Evolutionary conservation across 2,888 invertebrate genomes (phyloP), one percentile per base, ranked within the genome.

Genomic region (Tachina fera): DNA sequence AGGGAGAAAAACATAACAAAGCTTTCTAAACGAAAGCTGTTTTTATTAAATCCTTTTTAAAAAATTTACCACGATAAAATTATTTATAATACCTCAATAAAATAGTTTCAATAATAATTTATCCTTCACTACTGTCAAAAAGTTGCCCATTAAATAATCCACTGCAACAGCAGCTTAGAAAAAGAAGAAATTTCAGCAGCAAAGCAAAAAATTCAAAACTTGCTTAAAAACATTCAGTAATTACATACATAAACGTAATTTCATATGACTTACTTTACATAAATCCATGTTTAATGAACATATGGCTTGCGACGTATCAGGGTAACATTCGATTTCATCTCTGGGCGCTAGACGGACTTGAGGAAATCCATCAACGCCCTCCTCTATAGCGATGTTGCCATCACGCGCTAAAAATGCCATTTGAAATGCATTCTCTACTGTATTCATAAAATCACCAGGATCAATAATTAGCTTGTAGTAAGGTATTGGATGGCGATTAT

Each of bases 401-500:
- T 95, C 95, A 86, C 94, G 92, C 8, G 94, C 90, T 67, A 95
- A 92, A 91, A 95, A 95, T 1, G 95, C 93, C 79, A 94, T 92
- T 90, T 95, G 94, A 88, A 95, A 93, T 87, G 94, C 93, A 90
- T 95, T 95, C 88, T 95, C 94, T 9, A 95, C 93, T 1, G 94
- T 95, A 83, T 92, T 93, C 84, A 94, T 93, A 90, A 94, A 95
- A 88, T 93, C 92, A 0, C 90, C 89, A 0, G 94, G 95, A 91
- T 95, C 93, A 72, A 94, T 91, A 58, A 95, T 93, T 41, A 95
- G 91, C 86, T 93, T 91, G 85, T 93, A 95, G 87, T 94, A 95
- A n/a, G 94, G 93, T 61, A 95, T 92, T 0, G 94, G 93, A 83
- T 92, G 81, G 3, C 91, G 88, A 43, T 91, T 87, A 81, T 93